A percentile compares a stretch with the other conserved stretches of the same genome.
phyloP scores from a whole-genome alignment of 2,113 vertebrate species.

The Capreolus pygargus region DNA sequence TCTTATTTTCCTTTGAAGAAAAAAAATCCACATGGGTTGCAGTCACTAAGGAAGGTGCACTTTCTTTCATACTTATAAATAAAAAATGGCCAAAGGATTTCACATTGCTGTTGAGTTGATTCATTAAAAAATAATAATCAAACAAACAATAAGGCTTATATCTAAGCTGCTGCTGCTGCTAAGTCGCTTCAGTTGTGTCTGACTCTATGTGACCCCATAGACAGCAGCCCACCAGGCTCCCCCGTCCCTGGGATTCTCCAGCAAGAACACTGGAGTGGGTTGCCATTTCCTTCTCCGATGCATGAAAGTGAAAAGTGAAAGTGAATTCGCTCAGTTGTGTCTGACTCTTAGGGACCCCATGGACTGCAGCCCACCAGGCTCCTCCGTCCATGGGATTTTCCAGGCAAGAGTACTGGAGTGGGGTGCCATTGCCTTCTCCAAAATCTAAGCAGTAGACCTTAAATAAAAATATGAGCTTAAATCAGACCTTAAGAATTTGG shows the following conservation, averaged over 20 bases:
- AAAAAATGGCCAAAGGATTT: not conserved
- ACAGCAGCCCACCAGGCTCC: not conserved
- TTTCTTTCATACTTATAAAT: not conserved
- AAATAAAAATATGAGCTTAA: not conserved
- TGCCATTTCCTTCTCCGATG: not conserved
- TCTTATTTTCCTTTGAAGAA: not conserved
- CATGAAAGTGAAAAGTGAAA: not conserved
- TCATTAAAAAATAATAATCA: not conserved
- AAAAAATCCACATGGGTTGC: not conserved
- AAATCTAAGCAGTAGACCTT: not conserved
- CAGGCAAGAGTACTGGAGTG: not conserved
- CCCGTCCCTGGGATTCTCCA: not conserved
- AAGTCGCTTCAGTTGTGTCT: not conserved
- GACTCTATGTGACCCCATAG: not conserved
- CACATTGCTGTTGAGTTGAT: not conserved
- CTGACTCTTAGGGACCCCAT: not conserved
- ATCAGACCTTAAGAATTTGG: not conserved
- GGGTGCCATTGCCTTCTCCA: not conserved
- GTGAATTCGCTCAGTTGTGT: fast-evolving
- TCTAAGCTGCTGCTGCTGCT: not conserved
- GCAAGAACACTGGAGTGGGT: not conserved
- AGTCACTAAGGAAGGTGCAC: not conserved
- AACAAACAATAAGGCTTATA: not conserved
- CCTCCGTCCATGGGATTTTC: not conserved
- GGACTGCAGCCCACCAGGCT: not conserved